Percentiles rank a stretch among this genome's conserved stretches.
Evolutionary conservation across 2,113 vertebrate genomes (phyloP).

Genomic region (Ardeotis arabs): DNA sequence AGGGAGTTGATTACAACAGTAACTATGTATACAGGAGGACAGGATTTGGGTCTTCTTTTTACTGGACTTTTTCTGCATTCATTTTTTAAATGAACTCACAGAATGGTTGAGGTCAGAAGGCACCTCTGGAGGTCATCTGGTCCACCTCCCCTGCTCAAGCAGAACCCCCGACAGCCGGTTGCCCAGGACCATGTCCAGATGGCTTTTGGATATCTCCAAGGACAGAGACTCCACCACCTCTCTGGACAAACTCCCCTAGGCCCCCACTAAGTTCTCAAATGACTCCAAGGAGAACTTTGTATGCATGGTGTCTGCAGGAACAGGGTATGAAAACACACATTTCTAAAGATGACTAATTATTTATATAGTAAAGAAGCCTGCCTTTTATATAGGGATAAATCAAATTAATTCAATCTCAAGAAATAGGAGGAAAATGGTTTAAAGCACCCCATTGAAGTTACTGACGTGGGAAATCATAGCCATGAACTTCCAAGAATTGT

Average conservation of each 20-base stretch:
- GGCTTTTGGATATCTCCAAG: background rate
- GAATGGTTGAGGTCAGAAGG: background rate
- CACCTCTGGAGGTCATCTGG: background rate
- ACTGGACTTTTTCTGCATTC: background rate
- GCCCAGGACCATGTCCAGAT: background rate
- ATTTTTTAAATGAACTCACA: background rate
- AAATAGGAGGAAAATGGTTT: background rate
- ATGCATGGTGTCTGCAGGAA: background rate
- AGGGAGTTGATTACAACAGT: background rate
- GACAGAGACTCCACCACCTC: background rate
- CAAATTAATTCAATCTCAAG: background rate
- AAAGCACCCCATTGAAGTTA: background rate
- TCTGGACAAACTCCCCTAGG: background rate
- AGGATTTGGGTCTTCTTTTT: background rate
- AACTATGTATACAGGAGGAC: background rate
- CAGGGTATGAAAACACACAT: background rate
- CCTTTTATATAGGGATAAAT: background rate
- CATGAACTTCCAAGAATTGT: background rate
- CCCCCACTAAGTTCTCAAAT: background rate
- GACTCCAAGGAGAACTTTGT: background rate
- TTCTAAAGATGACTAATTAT: background rate
- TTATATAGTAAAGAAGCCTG: background rate
- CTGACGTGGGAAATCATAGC: background rate
- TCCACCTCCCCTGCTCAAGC: background rate
- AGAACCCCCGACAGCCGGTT: background rate